A percentile compares a stretch with the other conserved stretches of the same genome.
phyloP scores from a whole-genome alignment of 2,797 vertebrate species.

The Sandelia bainsii region DNA sequence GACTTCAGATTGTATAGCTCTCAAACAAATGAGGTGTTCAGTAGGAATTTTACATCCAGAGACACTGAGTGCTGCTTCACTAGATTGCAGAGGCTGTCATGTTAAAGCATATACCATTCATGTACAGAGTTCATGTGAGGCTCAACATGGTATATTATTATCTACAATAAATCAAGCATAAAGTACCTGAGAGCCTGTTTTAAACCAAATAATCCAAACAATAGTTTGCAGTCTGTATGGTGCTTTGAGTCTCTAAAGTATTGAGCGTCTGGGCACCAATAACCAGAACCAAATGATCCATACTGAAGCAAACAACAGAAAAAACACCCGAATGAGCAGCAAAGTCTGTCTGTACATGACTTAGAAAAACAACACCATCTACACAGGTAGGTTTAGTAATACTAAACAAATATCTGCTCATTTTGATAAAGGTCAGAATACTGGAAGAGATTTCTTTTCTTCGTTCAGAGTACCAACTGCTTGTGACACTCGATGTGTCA shows the following conservation, averaged over 20 bases:
- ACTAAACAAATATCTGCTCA: background rate
- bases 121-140: constrained; percentile 33
- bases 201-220: constrained; percentile 29
- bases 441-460: background rate
- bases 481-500: background rate
- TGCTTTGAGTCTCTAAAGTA: constrained; percentile 43
- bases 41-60: constrained; percentile 48
- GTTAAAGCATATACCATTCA: constrained; percentile 37
- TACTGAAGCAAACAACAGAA: constrained; percentile 20
- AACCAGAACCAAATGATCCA: constrained; percentile 60
- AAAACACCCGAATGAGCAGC: constrained; percentile 11
- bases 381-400: background rate
- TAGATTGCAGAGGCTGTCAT: constrained; percentile 47
- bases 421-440: constrained; percentile 1
- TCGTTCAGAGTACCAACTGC: background rate
- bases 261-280: constrained; percentile 49
- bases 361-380: background rate
- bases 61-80: constrained; percentile 52
- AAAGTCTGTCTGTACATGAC: background rate
- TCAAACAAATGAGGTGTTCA: constrained; percentile 37
- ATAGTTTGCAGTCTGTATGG: constrained; percentile 15
- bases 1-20: constrained; percentile 48
- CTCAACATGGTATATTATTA: constrained; percentile 35
- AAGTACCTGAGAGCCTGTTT: constrained; percentile 58
- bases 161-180: constrained; percentile 64